A percentile compares a stretch with the other conserved stretches of the same genome.
phyloP scores from a whole-genome alignment of 1,140 invertebrate species.

The Sipha flava region DNA sequence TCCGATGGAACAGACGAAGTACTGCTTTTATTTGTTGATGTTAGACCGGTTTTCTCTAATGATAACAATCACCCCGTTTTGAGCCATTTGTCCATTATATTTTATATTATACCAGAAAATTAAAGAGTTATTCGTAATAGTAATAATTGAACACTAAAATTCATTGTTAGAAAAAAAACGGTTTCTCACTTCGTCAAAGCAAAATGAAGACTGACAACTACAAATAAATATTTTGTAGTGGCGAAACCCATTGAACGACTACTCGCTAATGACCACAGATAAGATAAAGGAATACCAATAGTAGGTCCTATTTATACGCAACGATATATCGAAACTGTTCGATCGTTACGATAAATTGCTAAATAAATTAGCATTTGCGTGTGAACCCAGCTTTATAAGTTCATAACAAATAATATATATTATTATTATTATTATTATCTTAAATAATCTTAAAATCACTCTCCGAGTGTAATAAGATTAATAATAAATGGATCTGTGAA shows the following conservation, averaged over 20 bases:
- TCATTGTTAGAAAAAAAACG: not conserved
- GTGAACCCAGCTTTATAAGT: too few species aligned
- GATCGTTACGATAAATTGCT: too few species aligned
- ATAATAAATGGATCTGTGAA: too few species aligned
- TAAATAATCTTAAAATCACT: too few species aligned
- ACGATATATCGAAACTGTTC: not conserved
- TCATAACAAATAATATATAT: too few species aligned
- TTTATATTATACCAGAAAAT: too few species aligned
- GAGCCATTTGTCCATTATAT: slow-evolving; percentile 2
- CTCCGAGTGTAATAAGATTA: too few species aligned
- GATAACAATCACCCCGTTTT: slow-evolving; percentile 7
- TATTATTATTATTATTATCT: too few species aligned
- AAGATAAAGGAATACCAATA: not conserved
- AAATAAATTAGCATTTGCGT: too few species aligned
- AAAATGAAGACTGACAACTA: not conserved
- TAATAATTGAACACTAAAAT: slow-evolving; percentile 9
- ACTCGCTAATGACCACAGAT: not conserved
- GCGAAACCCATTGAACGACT: not conserved
- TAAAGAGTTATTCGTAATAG: slow-evolving; percentile 11
- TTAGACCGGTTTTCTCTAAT: not conserved
- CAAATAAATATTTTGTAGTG: not conserved
- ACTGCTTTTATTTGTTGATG: slow-evolving; percentile 5
- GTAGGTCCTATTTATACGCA: not conserved
- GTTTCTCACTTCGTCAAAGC: not conserved
- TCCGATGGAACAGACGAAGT: slow-evolving; percentile 6